Percentiles rank a stretch among this genome's conserved stretches.
Evolutionary conservation across 2,888 invertebrate genomes (phyloP).

Genomic region (Machimus rusticus): DNA sequence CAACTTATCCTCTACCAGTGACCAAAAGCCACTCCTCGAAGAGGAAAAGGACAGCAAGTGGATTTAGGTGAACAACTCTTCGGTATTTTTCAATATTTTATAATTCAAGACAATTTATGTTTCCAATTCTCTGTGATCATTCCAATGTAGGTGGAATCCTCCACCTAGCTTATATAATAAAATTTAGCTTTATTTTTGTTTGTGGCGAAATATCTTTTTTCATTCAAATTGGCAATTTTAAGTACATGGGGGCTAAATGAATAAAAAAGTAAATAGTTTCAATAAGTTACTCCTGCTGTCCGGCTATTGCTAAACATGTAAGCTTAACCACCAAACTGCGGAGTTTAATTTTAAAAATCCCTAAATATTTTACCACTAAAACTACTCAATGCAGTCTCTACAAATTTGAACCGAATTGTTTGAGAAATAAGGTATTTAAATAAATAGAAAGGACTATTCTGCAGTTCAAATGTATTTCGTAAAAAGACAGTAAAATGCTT

Average conservation of each 20-base stretch:
- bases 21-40: slow-evolving; percentile 26
- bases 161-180: background rate
- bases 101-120: background rate
- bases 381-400: too few species aligned
- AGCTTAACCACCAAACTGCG: too few species aligned
- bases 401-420: too few species aligned
- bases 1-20: background rate
- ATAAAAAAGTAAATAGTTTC: too few species aligned
- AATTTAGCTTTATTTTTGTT: background rate
- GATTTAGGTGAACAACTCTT: background rate
- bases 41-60: slow-evolving; percentile 39
- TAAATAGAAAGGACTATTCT: background rate
- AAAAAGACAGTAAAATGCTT: background rate
- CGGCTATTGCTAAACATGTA: too few species aligned
- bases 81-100: background rate
- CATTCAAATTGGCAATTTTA: background rate
- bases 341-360: too few species aligned
- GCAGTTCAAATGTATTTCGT: background rate
- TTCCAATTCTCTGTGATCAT: slow-evolving; percentile 22
- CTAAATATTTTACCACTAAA: too few species aligned
- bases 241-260: too few species aligned
- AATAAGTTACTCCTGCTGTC: too few species aligned
- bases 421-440: background rate
- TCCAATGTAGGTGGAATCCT: background rate
- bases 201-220: background rate